Evolutionary conservation across 2,888 invertebrate species (phyloP).

Genomic region (Eupithecia inturbata): DNA sequence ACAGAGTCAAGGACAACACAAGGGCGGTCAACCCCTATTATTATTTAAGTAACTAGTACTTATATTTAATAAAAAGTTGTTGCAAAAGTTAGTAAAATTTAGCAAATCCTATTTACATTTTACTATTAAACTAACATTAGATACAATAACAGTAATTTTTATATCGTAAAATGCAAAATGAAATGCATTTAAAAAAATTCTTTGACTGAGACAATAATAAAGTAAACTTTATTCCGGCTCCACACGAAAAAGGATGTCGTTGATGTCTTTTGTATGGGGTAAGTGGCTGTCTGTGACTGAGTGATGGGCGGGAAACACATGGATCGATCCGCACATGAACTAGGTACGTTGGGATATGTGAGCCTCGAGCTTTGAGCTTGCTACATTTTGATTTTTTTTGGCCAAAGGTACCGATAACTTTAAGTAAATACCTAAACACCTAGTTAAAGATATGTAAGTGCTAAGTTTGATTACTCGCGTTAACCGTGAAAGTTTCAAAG

Average conservation of each 20-base stretch:
- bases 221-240: conserved; percentile 16
- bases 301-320: conserved; percentile 11
- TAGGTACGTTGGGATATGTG: background rate
- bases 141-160: background rate
- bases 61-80: background rate
- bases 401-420: background rate
- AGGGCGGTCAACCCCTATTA: conserved; percentile 43
- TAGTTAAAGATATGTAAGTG: background rate
- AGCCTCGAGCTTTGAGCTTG: background rate
- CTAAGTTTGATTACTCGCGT: background rate
- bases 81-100: background rate
- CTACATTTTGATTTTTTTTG: background rate
- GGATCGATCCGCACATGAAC: background rate
- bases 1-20: conserved; percentile 49
- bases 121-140: background rate
- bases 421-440: background rate
- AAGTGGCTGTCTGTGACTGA: conserved; percentile 33
- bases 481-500: background rate
- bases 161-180: background rate
- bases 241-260: conserved; percentile 42
- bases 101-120: background rate
- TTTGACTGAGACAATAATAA: background rate
- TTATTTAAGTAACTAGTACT: background rate
- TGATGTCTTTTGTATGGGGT: conserved; percentile 56
- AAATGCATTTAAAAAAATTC: background rate